Evolutionary conservation across 2,888 invertebrate species (phyloP), one percentile per base, ranked within the genome.

Genomic region (Hermaeophaga mercurialis): DNA sequence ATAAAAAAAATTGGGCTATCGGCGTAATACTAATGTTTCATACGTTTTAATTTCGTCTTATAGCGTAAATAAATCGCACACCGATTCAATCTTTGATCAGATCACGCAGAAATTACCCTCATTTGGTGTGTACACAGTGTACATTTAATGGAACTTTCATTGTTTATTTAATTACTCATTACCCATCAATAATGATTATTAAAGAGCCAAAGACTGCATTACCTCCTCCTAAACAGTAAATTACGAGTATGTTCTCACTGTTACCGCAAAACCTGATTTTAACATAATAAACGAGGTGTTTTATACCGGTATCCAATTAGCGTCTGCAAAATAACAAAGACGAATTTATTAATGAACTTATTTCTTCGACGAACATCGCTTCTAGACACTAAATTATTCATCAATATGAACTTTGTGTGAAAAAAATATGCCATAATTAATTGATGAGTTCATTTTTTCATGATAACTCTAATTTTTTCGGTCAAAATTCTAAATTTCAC

Each of bases 191-290:
- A 39, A 41, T 33, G 24, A 50, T 50, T 50, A 50, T 50, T 50
- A 39, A 50, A 31, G 14, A 41, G 41, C 28, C 12, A 41, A 50
- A 50, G 39, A 9, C 22, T n/a, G 17, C 22, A 43, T 52, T 24
- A 44, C 33, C 26, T n/a, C n/a, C n/a, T 50, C 34, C 43, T 50
- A 33, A 44, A 34, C 24, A 33, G 43, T 52, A 28, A 43, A 52
- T 52, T 34, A n/a, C n/a, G n/a, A n/a, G n/a, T n/a, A 52, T 43
- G 52, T 52, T 52, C 52, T 52, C 52, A 52, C 52, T 52, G 43
- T 18, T 50, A 41, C 24, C 26, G 43, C 24, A 22, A 44, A 52
- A 52, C 52, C 39, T 43, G 34, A 34, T 43, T 43, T 44, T 33
- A 52, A 43, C 52, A 52, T 52, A 52, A 52, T 34, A 52, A 52